Percentiles rank a stretch among this genome's conserved stretches.
Evolutionary conservation across 2,888 invertebrate species (phyloP).

Genomic region (Corythucha ciliata): DNA sequence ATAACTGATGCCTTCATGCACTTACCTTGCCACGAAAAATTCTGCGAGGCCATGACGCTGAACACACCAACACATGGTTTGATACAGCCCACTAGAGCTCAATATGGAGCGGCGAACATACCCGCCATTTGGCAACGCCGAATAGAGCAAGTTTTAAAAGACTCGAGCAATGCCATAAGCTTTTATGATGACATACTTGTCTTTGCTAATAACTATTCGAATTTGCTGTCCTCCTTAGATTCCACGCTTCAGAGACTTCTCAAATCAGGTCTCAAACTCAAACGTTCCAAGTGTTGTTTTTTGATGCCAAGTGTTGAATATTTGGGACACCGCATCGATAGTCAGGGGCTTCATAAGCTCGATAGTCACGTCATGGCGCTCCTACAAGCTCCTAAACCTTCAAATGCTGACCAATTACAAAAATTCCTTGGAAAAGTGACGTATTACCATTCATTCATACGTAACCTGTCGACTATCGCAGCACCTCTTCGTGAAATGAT

Average conservation of each 20-base stretch:
- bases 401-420: conserved; percentile 4
- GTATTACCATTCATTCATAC: conserved; percentile 12
- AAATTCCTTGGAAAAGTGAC: conserved; percentile 11
- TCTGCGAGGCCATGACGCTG: conserved; percentile 19
- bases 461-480: conserved; percentile 8
- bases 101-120: conserved; percentile 27
- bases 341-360: not conserved
- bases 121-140: conserved; percentile 30
- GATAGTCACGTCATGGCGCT: conserved; percentile 9
- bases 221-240: conserved; percentile 10
- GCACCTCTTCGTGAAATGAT: conserved; percentile 14
- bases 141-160: conserved; percentile 12
- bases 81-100: conserved; percentile 4
- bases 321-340: conserved; percentile 15
- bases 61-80: conserved; percentile 12
- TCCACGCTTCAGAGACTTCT: conserved; percentile 11
- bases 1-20: conserved; percentile 6
- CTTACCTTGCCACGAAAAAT: conserved; percentile 21
- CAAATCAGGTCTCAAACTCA: not conserved
- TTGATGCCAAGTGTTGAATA: conserved; percentile 10
- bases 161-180: conserved; percentile 1
- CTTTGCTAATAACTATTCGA: conserved; percentile 3
- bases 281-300: not conserved
- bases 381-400: not conserved
- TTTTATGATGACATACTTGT: conserved; percentile 20